Evolutionary conservation across 2,113 vertebrate genomes (phyloP).

Genomic region (Tyto alba): DNA sequence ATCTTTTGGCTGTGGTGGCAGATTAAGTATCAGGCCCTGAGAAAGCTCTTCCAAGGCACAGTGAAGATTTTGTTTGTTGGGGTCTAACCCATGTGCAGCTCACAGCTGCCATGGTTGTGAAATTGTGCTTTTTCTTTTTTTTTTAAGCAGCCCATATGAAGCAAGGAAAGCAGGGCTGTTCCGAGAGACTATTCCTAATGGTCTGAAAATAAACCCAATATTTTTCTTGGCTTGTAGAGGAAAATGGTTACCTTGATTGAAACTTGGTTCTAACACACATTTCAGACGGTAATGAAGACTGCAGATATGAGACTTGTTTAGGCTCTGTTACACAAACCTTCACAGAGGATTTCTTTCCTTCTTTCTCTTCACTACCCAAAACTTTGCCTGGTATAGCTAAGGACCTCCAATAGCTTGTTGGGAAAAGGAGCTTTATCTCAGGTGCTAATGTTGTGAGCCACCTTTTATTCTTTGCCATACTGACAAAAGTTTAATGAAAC

Average conservation of each 20-base stretch:
- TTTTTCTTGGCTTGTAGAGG: constrained; percentile 56
- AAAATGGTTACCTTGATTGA: constrained; percentile 53
- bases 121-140: background rate
- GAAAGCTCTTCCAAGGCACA: constrained; percentile 1
- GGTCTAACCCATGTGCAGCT: background rate
- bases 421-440: background rate
- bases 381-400: background rate
- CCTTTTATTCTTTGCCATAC: background rate
- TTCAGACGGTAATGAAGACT: constrained; percentile 49
- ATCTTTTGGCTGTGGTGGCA: background rate
- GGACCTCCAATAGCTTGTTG: background rate
- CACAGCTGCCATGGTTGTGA: background rate
- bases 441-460: background rate
- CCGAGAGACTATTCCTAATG: constrained; percentile 40
- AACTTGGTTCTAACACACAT: constrained; percentile 29
- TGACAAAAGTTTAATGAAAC: constrained; percentile 34
- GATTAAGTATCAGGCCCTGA: background rate
- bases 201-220: constrained; percentile 53
- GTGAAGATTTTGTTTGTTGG: background rate
- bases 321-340: background rate
- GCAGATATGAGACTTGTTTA: background rate
- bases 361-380: background rate
- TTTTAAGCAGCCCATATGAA: background rate
- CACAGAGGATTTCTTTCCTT: background rate
- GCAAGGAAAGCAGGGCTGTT: constrained; percentile 35